phyloP scores from a whole-genome alignment of 2,888 invertebrate species.

The Patella depressa region DNA sequence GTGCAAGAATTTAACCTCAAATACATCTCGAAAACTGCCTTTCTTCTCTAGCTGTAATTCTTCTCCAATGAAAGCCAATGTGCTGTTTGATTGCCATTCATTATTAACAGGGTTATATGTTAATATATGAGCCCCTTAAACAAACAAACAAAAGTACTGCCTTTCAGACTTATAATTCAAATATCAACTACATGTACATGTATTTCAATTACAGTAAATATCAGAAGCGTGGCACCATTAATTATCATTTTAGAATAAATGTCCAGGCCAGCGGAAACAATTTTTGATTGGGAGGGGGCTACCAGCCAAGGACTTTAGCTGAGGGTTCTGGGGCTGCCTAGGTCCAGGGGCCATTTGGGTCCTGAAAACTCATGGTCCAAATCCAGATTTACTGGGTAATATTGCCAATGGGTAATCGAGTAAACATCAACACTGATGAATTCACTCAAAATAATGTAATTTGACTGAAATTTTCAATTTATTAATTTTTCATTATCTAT shows the following conservation, averaged over 20 bases:
- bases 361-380: too few relatives aligned
- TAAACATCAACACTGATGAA: not conserved
- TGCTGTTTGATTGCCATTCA: conserved; percentile 34
- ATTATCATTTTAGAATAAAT: too few relatives aligned
- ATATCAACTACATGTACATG: not conserved
- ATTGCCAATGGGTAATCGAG: not conserved
- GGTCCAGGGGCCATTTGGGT: too few relatives aligned
- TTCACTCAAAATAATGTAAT: too few relatives aligned
- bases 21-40: conserved; percentile 33
- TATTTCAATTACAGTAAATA: not conserved
- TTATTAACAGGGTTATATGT: conserved; percentile 33
- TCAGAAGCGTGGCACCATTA: not conserved
- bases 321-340: too few relatives aligned
- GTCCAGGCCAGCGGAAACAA: too few relatives aligned
- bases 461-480: too few relatives aligned
- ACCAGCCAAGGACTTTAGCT: too few relatives aligned
- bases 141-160: too few relatives aligned
- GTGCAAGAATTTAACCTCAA: conserved; percentile 36
- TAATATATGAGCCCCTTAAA: conserved; percentile 32
- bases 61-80: conserved; percentile 30
- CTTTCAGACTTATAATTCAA: not conserved
- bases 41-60: conserved; percentile 29
- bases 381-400: too few relatives aligned
- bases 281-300: too few relatives aligned
- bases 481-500: too few relatives aligned